Percentiles rank a stretch among this genome's conserved stretches.
Evolutionary conservation across 2,888 invertebrate genomes (phyloP).

Genomic region (Mellilla xanthometata): DNA sequence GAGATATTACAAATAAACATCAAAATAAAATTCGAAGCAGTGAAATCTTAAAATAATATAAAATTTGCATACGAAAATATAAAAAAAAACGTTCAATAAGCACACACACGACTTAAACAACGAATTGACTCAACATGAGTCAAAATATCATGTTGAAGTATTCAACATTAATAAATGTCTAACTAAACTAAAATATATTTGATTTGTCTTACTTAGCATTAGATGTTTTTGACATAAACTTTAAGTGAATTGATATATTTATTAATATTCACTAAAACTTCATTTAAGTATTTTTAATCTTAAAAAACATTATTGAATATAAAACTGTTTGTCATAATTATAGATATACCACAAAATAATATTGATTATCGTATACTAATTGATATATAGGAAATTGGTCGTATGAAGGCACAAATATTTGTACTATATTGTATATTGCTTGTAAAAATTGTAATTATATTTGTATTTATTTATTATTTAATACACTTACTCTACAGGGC

Average conservation of each 20-base stretch:
- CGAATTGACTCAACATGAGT: conserved; percentile 71
- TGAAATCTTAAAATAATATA: neutral
- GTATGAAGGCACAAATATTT: conserved; percentile 60
- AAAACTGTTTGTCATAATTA: neutral
- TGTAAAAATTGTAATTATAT: conserved; percentile 34
- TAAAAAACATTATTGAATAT: too few relatives aligned
- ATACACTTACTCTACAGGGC: too few relatives aligned
- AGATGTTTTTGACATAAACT: too few relatives aligned
- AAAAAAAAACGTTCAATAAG: conserved; percentile 34
- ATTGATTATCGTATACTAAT: too few relatives aligned
- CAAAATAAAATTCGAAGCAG: conserved; percentile 8
- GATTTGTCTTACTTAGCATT: too few relatives aligned
- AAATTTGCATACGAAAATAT: conserved; percentile 6
- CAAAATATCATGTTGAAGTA: conserved; percentile 53
- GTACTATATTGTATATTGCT: conserved; percentile 44
- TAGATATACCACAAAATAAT: conserved; percentile 20
- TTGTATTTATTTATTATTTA: conserved; percentile 18
- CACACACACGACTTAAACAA: conserved; percentile 32
- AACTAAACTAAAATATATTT: too few relatives aligned
- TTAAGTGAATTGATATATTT: too few relatives aligned
- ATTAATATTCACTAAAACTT: too few relatives aligned
- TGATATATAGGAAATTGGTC: too few relatives aligned
- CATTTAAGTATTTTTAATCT: too few relatives aligned
- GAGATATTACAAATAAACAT: neutral
- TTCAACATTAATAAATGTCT: conserved; percentile 45